Evolutionary conservation across 2,113 vertebrate species (phyloP).

Genomic region (Naja naja): DNA sequence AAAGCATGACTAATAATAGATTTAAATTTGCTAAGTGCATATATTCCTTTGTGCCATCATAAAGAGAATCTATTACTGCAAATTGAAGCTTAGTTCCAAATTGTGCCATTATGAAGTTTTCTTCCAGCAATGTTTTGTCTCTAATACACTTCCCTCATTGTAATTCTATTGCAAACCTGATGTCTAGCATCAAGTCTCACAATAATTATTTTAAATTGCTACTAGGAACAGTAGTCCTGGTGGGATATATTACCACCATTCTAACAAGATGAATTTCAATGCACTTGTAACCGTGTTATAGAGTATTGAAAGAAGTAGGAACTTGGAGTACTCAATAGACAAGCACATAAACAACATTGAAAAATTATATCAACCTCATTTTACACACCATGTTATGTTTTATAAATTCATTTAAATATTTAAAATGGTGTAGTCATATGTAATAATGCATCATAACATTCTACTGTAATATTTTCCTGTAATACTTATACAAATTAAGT

Average conservation of each 20-base stretch:
- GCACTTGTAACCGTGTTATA: conserved; percentile 80
- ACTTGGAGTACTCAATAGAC: conserved; percentile 69
- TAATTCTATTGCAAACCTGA: conserved; percentile 89
- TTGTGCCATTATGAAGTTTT: conserved; percentile 87
- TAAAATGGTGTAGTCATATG: conserved; percentile 53
- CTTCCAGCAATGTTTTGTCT: conserved; percentile 84
- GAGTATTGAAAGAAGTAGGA: conserved; percentile 77
- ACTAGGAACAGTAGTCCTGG: conserved; percentile 89
- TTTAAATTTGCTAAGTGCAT: conserved; percentile 86
- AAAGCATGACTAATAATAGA: conserved; percentile 83
- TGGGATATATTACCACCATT: conserved; percentile 94
- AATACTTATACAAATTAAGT: conserved; percentile 22
- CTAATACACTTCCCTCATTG: conserved; percentile 87
- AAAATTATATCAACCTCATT: conserved; percentile 63
- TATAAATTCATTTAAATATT: conserved; percentile 52
- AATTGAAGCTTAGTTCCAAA: conserved; percentile 87
- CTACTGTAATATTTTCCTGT: conserved; percentile 18
- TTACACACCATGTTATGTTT: conserved; percentile 56
- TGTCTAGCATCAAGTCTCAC: conserved; percentile 92
- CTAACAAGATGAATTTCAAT: conserved; percentile 90
- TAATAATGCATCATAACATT: conserved; percentile 43
- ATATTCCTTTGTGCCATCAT: conserved; percentile 82
- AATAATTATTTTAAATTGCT: conserved; percentile 99
- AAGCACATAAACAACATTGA: conserved; percentile 62
- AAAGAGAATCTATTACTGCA: conserved; percentile 86